These are phyloP conservation scores for Hipparchia semele DNA, from an alignment of 2,888 invertebrate genomes.

Conservation along the genomic window DNA sequence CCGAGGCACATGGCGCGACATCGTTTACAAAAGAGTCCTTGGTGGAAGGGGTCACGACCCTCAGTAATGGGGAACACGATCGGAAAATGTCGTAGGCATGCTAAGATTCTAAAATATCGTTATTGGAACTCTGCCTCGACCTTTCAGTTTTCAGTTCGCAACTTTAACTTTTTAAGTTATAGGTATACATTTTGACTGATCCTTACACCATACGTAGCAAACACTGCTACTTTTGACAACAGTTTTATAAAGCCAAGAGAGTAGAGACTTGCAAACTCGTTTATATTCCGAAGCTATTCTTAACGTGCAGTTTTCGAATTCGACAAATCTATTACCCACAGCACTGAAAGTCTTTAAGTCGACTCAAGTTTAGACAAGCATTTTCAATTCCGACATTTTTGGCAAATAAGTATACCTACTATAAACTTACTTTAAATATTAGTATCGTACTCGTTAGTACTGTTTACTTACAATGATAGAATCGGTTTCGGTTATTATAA, in stretches of 20 bases:
- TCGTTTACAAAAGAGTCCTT: too few relatives aligned
- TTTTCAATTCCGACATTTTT: slow-evolving; percentile 11
- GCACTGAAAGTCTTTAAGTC: slow-evolving; percentile 5
- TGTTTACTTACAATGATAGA: too few relatives aligned
- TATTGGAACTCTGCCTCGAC: too few relatives aligned
- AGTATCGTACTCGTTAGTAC: too few relatives aligned
- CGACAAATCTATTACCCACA: slow-evolving; percentile 15
- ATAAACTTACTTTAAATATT: too few relatives aligned
- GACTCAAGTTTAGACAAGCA: slow-evolving; percentile 13
- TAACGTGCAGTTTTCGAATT: slow-evolving; percentile 6
- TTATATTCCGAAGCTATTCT: slow-evolving; percentile 14
- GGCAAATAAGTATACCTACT: slow-evolving; percentile 8
- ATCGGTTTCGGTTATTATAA: neutral
- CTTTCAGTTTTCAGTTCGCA: too few relatives aligned
- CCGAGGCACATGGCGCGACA: too few relatives aligned
- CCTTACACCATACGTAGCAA: neutral
- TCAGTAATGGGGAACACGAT: too few relatives aligned
- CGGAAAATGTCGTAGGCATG: too few relatives aligned
- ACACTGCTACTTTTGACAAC: neutral
- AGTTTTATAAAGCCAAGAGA: slow-evolving; percentile 4
- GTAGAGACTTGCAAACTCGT: slow-evolving; percentile 9
- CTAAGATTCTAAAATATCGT: too few relatives aligned
- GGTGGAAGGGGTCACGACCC: too few relatives aligned
- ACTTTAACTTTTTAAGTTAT: neutral
- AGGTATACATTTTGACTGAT: neutral